Evolutionary conservation across 2,888 invertebrate genomes (phyloP).

Genomic region (Nephrotoma guestfalica): DNA sequence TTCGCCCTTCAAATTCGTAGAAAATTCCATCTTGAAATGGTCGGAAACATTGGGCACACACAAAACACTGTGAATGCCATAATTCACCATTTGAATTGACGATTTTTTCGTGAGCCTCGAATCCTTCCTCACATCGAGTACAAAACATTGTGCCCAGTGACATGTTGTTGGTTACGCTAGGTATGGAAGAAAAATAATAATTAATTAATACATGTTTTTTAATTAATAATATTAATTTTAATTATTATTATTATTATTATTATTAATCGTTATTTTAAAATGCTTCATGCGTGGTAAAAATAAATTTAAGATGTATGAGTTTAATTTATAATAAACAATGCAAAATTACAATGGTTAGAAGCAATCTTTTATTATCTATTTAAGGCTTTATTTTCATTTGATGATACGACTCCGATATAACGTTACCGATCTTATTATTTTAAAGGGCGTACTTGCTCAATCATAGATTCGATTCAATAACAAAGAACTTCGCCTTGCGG

Average conservation of each 20-base stretch:
- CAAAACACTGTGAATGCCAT: conserved; percentile 99
- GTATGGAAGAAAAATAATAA: neutral
- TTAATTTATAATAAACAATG: too few species aligned
- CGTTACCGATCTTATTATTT: too few species aligned
- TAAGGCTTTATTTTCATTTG: too few species aligned
- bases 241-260: neutral
- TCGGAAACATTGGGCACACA: conserved; percentile 99
- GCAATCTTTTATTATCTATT: too few species aligned
- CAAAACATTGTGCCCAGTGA: conserved; percentile 87
- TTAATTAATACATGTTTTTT: neutral
- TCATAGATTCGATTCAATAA: too few species aligned
- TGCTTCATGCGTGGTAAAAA: neutral
- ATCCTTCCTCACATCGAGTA: conserved; percentile 90
- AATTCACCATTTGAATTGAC: conserved; percentile 97
- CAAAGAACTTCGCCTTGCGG: too few species aligned
- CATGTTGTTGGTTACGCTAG: conserved; percentile 39
- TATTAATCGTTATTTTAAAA: neutral
- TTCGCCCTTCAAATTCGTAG: conserved; percentile 97
- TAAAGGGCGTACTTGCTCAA: too few species aligned
- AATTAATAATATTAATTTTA: neutral
- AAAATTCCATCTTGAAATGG: conserved; percentile 95
- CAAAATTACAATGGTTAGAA: too few species aligned
- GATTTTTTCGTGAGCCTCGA: conserved; percentile 93
- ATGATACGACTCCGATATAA: too few species aligned
- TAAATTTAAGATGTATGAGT: neutral